phyloP scores from a whole-genome alignment of 2,113 vertebrate species.

The Sebastes schlegelii region DNA sequence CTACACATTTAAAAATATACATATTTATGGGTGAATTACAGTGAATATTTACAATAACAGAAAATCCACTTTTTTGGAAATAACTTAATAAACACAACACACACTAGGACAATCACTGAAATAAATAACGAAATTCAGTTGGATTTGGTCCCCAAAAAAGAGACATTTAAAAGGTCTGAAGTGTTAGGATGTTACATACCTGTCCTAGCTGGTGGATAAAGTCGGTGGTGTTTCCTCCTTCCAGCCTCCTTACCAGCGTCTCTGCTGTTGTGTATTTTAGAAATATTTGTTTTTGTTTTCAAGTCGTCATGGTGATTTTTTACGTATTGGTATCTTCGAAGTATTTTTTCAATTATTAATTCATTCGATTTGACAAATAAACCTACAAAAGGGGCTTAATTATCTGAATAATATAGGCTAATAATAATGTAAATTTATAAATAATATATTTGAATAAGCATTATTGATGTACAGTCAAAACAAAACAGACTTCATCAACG shows the following conservation, averaged over 20 bases:
- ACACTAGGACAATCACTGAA: background rate
- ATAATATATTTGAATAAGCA: background rate
- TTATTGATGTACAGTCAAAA: no score
- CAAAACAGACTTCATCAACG: no score
- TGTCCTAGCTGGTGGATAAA: background rate
- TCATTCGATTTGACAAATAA: background rate
- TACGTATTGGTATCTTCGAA: background rate
- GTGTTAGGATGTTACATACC: background rate
- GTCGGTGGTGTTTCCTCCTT: background rate
- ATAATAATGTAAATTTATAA: background rate
- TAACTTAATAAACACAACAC: background rate
- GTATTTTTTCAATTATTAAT: background rate
- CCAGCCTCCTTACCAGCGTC: background rate
- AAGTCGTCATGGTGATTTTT: background rate
- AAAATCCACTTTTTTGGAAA: background rate
- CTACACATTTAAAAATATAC: background rate
- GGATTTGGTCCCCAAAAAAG: background rate
- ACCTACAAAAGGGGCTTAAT: background rate
- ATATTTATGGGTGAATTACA: background rate
- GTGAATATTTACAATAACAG: background rate
- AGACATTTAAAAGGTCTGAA: background rate
- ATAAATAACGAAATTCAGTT: background rate
- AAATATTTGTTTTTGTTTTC: background rate
- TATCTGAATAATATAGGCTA: background rate
- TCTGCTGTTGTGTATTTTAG: background rate